Conservation (phyloP, 2,113 vertebrate species). For the Tamias sibiricus region DNA sequence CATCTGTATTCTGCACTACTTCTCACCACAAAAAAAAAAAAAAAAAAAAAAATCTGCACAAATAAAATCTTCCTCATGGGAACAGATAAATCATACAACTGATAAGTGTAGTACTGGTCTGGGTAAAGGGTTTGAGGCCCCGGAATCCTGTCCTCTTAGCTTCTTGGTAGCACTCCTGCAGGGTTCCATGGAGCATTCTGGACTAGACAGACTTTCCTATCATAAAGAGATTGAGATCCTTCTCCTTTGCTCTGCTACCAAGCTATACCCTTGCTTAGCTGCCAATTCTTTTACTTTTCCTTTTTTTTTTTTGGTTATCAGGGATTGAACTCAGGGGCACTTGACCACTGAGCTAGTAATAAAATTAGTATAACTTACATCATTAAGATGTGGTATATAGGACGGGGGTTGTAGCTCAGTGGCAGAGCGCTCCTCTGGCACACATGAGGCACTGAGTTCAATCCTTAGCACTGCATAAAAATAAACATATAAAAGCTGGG, state of each 20-base stretch:
- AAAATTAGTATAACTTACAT: constrained; percentile 11
- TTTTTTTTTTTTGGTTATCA: no score
- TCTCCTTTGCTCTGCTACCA: not conserved
- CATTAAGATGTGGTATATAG: not conserved
- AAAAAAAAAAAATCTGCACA: not conserved
- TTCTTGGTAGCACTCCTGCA: not conserved
- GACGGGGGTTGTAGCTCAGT: no score
- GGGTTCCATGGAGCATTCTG: not conserved
- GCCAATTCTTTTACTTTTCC: not conserved
- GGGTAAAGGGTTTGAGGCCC: not conserved
- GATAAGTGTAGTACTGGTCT: not conserved
- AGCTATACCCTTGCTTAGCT: no score
- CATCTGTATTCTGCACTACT: not conserved
- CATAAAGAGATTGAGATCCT: not conserved
- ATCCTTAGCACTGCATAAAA: no score
- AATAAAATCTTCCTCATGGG: not conserved
- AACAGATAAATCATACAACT: not conserved
- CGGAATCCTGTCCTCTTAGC: not conserved
- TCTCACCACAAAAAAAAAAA: not conserved
- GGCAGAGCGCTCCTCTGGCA: no score
- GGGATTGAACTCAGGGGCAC: no score
- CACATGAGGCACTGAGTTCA: not conserved
- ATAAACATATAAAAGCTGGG: no score
- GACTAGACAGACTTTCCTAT: not conserved
- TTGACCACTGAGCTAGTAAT: not conserved